Evolutionary conservation across 2,113 vertebrate genomes (phyloP).

Genomic region (Oophaga pumilio): DNA sequence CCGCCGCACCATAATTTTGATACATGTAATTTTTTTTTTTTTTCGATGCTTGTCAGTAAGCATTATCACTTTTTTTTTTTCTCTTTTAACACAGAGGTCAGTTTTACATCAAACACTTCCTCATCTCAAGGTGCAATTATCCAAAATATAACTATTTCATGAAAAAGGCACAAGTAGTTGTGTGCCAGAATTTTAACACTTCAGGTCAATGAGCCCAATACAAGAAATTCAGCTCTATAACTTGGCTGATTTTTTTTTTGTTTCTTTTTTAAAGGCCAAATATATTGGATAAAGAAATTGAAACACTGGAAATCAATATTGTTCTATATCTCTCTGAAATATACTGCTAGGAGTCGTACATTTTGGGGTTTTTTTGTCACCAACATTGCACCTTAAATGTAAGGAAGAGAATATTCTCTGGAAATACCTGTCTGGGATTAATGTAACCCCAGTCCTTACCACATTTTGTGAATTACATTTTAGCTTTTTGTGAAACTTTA

Average conservation of each 20-base stretch:
- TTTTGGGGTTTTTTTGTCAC: background rate
- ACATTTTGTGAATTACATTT: slow-evolving; percentile 3
- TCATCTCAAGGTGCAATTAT: slow-evolving; percentile 36
- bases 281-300: background rate
- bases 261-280: no score
- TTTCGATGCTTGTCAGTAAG: slow-evolving; percentile 17
- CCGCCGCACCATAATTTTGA: slow-evolving; percentile 52
- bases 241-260: background rate
- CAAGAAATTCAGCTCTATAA: background rate
- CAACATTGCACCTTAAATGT: background rate
- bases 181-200: background rate
- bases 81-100: background rate
- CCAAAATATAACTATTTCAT: slow-evolving; percentile 28
- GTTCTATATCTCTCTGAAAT: background rate
- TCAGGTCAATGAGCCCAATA: background rate
- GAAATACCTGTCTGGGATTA: slow-evolving; percentile 37
- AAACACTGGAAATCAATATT: background rate
- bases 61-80: slow-evolving; percentile 2
- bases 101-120: slow-evolving; percentile 28
- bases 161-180: slow-evolving; percentile 32
- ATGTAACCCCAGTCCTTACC: slow-evolving; percentile 49
- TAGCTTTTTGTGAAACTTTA: slow-evolving; percentile 28
- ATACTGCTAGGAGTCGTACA: background rate
- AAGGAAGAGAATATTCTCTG: slow-evolving; percentile 2
- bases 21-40: slow-evolving; percentile 36